A percentile compares a stretch with the other conserved stretches of the same genome.
phyloP scores from a whole-genome alignment of 2,113 vertebrate genomes.

The Accipiter virgatus region DNA sequence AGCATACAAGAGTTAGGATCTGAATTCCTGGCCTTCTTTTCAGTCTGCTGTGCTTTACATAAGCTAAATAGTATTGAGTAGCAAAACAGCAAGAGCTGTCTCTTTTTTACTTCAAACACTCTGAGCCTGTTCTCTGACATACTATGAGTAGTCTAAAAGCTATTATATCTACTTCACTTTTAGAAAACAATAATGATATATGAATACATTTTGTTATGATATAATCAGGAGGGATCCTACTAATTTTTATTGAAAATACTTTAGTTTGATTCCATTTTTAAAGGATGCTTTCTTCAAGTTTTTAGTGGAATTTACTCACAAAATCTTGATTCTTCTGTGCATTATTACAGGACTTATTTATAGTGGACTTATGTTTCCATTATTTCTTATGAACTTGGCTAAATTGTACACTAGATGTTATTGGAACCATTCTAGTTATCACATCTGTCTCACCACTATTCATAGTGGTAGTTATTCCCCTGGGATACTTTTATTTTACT shows the following conservation, averaged over 20 bases:
- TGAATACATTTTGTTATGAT: neutral
- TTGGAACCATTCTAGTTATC: conserved; percentile 66
- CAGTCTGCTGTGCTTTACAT: neutral
- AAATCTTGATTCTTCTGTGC: neutral
- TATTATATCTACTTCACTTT: neutral
- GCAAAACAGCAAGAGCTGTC: neutral
- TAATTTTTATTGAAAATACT: neutral
- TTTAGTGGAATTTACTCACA: neutral
- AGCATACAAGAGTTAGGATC: neutral
- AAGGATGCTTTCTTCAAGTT: neutral
- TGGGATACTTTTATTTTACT: conserved; percentile 62
- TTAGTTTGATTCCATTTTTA: neutral
- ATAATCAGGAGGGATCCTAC: neutral
- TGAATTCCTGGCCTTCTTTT: neutral
- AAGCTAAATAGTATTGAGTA: neutral
- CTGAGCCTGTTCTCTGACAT: neutral
- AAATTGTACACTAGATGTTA: conserved; percentile 66
- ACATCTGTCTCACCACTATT: conserved; percentile 60
- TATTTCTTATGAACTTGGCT: conserved; percentile 67
- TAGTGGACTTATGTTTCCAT: conserved; percentile 67
- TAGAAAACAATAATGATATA: neutral
- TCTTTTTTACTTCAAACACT: neutral
- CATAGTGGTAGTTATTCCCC: conserved; percentile 56
- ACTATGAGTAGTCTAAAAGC: neutral
- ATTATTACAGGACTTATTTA: conserved; percentile 63